Evolutionary conservation across 2,113 vertebrate species (phyloP), one percentile per base, ranked within the genome.

Genomic region (Bombycilla garrulus): DNA sequence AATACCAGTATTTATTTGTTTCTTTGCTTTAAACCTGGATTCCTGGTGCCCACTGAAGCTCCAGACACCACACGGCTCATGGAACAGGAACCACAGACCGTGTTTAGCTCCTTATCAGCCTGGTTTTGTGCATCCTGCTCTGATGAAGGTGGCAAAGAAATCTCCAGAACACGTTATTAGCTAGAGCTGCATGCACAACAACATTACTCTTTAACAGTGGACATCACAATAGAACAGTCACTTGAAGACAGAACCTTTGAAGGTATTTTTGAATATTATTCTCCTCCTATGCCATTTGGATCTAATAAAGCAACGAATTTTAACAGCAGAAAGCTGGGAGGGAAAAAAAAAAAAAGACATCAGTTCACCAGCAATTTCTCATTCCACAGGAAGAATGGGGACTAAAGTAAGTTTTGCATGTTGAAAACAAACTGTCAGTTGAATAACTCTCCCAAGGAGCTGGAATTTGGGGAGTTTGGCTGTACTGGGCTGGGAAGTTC

Each of bases 291-390:
- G 9, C 40, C 7, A 12, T 36, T 9, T 53, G 23, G 42, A n/a
- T 15, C 8, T 81, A 42, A 35, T 4, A 57, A 56, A 84, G 38
- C 24, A 67, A 78, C 20, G 42, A 60, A 54, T 66, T 61, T 47
- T 35, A 87, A 38, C 16, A 64, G 8, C 1, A 1, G 29, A 84
- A 70, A 15, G 42, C 0, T 65, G n/a, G 2, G 5, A 33, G 3
- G 21, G 5, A 12, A 12, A 13, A 29, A 4, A 2, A 7, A 6
- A 15, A 29, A 33, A 21, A 6, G 2, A 9, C 33, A 56, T 23
- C 6, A 57, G 25, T 33, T 77, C 21, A 66, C 23, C 38, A 73
- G 25, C 4, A 45, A 70, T 45, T 83, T 66, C 45, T 83, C 50
- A 48, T 53, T 83, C 26, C 35, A 13, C 8, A 6, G 6, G 23